Evolutionary conservation across 2,797 vertebrate species (phyloP).

Genomic region (Euthynnus affinis): DNA sequence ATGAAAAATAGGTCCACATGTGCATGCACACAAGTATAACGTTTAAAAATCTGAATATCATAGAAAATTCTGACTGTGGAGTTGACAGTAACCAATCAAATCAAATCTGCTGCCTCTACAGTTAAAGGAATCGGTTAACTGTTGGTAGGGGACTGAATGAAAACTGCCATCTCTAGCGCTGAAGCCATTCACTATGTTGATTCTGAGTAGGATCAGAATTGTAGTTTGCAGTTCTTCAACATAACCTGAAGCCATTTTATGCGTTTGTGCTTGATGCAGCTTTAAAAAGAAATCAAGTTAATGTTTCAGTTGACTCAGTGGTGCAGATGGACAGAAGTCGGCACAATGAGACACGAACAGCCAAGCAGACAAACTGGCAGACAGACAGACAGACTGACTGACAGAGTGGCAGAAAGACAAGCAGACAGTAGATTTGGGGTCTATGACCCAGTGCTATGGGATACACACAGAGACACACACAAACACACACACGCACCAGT

Average conservation of each 20-base stretch:
- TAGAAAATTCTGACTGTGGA: not conserved
- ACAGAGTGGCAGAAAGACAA: constrained; percentile 43
- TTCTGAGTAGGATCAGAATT: not conserved
- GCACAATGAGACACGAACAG: constrained; percentile 27
- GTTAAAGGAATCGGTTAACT: not conserved
- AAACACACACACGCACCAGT: constrained; percentile 58
- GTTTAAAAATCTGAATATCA: not conserved
- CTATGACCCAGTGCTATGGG: constrained; percentile 66
- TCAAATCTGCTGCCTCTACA: not conserved
- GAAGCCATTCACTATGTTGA: not conserved
- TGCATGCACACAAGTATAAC: not conserved
- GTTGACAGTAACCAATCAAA: not conserved
- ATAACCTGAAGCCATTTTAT: not conserved
- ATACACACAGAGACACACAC: constrained; percentile 63
- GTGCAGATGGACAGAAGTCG: constrained; percentile 18
- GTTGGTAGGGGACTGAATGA: not conserved
- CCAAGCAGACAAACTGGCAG: constrained; percentile 40
- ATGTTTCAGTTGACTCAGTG: constrained; percentile 2
- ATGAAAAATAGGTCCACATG: not conserved
- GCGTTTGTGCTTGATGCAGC: not conserved
- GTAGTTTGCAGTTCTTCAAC: not conserved
- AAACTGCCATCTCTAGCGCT: not conserved
- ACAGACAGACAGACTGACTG: constrained; percentile 30
- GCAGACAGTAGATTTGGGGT: constrained; percentile 69
- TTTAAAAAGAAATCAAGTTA: not conserved